Base-by-base conservation (phyloP, 2,797 vertebrate genomes). In the Sciurus vulgaris region DNA sequence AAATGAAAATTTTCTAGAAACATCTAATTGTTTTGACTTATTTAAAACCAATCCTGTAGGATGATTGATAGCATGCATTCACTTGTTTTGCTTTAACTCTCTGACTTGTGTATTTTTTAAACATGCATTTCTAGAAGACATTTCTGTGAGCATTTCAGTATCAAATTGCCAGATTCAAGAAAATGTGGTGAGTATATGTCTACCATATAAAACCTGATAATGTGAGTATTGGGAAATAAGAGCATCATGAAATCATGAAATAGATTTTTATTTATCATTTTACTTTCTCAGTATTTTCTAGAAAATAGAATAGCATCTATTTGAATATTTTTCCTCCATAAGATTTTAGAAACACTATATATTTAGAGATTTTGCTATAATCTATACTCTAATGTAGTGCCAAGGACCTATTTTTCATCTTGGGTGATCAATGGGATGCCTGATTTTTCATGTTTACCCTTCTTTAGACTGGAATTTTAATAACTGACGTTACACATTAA, bases 91-190 rank as follows among this genome's bases (percentile, higher is more conserved):
- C 11, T 44, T 88, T n/a, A 84, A 2, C 1, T 54, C 8, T 87
- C 38, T 93, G 69, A 89, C 59, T 83, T 94, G 11, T 79, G 0
- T 79, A 2, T 94, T 85, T 89, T 94, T 92, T 91, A 69, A 63
- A 96, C 61, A 44, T 97, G 47, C 86, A 79, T 90, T 98, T 98
- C 97, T 94, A 99, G 99, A 99, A 98, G 99, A 99, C 95, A 97
- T 99, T 93, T 99, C 99, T 92, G 98, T 99, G 98, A 99, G 99
- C 97, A 99, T 99, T 98, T 99, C 99, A 5, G 99, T 99, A 91
- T 99, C 99, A 97, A 99, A 99, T 98, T 99, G 99, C 97, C 99
- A 99, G 98, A 99, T 99, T 97, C 99, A 99, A 98, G 99, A 99
- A 98, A 99, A 99, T 26, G 99, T 99, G 99, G 99, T 99, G 97